Conservation (phyloP, 2,113 vertebrate species). For the Hemiscyllium ocellatum region DNA sequence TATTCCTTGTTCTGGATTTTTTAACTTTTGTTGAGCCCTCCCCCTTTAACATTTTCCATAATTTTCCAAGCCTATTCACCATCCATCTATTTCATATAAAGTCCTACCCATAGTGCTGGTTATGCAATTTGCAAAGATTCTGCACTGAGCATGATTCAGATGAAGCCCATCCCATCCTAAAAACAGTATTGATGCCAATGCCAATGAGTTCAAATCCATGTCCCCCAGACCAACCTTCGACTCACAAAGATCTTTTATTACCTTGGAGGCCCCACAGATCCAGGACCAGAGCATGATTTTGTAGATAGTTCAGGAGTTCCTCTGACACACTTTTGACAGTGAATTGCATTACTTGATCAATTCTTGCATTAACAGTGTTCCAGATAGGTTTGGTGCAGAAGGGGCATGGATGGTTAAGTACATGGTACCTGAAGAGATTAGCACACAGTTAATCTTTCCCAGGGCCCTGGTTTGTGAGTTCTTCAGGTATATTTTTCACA, state of each 20-base stretch:
- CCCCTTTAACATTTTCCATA: no score
- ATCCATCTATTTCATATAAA: no score
- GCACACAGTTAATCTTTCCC: neutral
- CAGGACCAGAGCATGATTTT: slow-evolving; percentile 74
- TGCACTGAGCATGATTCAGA: no score
- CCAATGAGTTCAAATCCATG: no score
- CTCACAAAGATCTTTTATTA: slow-evolving; percentile 42
- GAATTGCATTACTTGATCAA: slow-evolving; percentile 68
- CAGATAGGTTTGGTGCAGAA: slow-evolving; percentile 70
- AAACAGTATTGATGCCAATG: no score
- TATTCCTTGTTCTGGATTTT: no score
- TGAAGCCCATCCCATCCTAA: no score
- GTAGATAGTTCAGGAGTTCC: slow-evolving; percentile 68
- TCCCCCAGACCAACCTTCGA: no score
- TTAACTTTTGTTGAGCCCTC: no score
- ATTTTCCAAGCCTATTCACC: no score
- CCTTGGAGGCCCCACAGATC: slow-evolving; percentile 85
- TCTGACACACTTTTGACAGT: slow-evolving; percentile 60
- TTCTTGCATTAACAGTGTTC: slow-evolving; percentile 65
- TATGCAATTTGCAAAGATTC: no score
- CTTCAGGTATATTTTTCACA: neutral
- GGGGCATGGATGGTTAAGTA: slow-evolving; percentile 61
- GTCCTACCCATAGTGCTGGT: no score
- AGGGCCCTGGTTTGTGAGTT: neutral
- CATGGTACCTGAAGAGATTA: slow-evolving; percentile 59